These are phyloP conservation scores for Sciurus vulgaris DNA, from an alignment of 2,797 vertebrate genomes.

Conservation along the genomic window DNA sequence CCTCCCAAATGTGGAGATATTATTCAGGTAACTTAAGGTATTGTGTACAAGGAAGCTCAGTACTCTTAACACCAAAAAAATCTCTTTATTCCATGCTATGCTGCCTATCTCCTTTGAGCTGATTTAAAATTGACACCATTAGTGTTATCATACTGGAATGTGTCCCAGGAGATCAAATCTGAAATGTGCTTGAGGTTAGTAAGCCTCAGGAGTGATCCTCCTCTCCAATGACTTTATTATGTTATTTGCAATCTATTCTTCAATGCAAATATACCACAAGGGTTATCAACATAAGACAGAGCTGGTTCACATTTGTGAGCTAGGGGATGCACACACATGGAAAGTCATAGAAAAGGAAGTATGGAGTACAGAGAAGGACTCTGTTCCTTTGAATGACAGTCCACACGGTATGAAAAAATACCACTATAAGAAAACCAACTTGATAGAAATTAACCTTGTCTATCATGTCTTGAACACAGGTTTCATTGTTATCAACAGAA, in stretches of 20 bases:
- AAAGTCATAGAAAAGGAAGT: not conserved
- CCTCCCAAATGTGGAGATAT: not conserved
- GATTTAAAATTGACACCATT: not conserved
- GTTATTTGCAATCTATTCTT: not conserved
- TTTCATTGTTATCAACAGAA: slow-evolving; percentile 19
- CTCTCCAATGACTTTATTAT: not conserved
- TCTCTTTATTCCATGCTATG: not conserved
- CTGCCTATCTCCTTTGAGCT: not conserved
- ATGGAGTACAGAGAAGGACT: not conserved
- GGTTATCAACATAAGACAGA: not conserved
- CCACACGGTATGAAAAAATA: not conserved
- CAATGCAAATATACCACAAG: not conserved
- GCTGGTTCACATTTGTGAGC: not conserved
- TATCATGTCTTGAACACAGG: not conserved
- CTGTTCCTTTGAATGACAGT: not conserved
- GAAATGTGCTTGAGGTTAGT: not conserved
- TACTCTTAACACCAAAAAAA: not conserved
- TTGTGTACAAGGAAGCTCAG: not conserved
- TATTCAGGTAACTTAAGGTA: not conserved
- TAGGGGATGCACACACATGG: rapidly evolving
- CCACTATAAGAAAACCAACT: not conserved
- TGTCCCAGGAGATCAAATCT: not conserved
- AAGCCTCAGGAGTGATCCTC: not conserved
- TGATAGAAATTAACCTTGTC: not conserved
- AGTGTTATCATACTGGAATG: not conserved